These are phyloP conservation scores for Andrena marginata DNA, from an alignment of 2,888 invertebrate genomes.

Conservation along the genomic window DNA sequence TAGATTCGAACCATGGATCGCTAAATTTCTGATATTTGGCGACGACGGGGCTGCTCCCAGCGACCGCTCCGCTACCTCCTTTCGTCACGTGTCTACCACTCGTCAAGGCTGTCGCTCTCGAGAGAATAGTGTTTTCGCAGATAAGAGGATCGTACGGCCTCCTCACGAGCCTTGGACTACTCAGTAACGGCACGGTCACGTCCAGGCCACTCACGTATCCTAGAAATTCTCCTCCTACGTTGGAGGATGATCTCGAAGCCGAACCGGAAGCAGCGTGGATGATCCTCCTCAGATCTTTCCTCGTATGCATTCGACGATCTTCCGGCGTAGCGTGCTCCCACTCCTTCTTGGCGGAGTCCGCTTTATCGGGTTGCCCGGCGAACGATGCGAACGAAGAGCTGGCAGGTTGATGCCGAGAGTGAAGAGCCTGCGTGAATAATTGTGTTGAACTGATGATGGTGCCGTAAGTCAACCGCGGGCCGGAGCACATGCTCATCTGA, in stretches of 20 bases:
- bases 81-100: constrained; percentile 76
- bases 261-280: constrained; percentile 73
- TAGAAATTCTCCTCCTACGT: constrained; percentile 71
- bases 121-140: constrained; percentile 83
- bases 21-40: constrained; percentile 67
- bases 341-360: constrained; percentile 82
- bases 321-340: constrained; percentile 83
- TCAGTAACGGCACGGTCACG: constrained; percentile 79
- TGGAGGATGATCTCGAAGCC: constrained; percentile 59
- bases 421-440: constrained; percentile 82
- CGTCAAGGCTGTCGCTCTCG: constrained; percentile 80
- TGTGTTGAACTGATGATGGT: constrained; percentile 83
- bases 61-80: constrained; percentile 49
- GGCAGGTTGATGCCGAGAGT: constrained; percentile 72
- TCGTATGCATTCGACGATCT: constrained; percentile 78
- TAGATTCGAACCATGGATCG: constrained; percentile 83
- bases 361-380: constrained; percentile 72
- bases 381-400: constrained; percentile 37
- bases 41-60: constrained; percentile 54
- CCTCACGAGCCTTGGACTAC: constrained; percentile 80
- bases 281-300: constrained; percentile 80
- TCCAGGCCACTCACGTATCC: constrained; percentile 79
- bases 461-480: constrained; percentile 82
- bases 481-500: constrained; percentile 83
- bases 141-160: constrained; percentile 83